phyloP scores from a whole-genome alignment of 2,797 vertebrate species.

The Antennarius maculatus region DNA sequence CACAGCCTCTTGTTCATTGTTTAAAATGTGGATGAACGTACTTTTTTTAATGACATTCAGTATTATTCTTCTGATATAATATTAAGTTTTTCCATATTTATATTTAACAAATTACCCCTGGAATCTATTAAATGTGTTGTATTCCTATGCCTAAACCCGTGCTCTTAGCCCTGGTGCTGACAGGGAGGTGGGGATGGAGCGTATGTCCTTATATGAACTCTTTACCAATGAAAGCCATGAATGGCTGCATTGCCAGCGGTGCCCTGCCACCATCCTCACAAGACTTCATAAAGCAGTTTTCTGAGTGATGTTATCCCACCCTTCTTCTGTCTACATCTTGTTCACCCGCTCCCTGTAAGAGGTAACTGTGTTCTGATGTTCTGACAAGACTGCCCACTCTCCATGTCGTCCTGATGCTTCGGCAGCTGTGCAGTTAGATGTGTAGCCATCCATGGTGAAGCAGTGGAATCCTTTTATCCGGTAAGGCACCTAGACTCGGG shows the following conservation, averaged over 20 bases:
- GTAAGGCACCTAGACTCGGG: constrained; percentile 26
- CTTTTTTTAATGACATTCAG: constrained; percentile 15
- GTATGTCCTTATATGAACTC: constrained; percentile 33
- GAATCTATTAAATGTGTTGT: background rate
- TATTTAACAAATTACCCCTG: background rate
- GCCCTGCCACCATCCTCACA: constrained; percentile 17
- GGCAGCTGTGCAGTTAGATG: background rate
- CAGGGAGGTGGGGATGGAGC: background rate
- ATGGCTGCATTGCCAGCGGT: constrained; percentile 7
- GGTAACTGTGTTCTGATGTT: constrained; percentile 10
- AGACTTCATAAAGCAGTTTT: constrained; percentile 10
- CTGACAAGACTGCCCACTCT: background rate
- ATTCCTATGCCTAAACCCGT: background rate
- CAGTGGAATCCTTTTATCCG: constrained; percentile 29
- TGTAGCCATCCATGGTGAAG: constrained; percentile 16
- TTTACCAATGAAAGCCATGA: constrained; percentile 21
- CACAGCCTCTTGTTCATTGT: constrained; percentile 14
- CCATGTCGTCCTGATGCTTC: background rate
- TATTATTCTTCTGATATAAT: constrained; percentile 1
- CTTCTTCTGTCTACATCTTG: background rate
- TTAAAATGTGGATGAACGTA: constrained; percentile 6
- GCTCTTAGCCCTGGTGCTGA: constrained; percentile 2
- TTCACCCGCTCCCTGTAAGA: background rate
- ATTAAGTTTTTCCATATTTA: background rate
- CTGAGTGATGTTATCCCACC: background rate